These are phyloP conservation scores for Macropodus opercularis DNA, from an alignment of 2,797 vertebrate genomes.

Conservation along the genomic window DNA sequence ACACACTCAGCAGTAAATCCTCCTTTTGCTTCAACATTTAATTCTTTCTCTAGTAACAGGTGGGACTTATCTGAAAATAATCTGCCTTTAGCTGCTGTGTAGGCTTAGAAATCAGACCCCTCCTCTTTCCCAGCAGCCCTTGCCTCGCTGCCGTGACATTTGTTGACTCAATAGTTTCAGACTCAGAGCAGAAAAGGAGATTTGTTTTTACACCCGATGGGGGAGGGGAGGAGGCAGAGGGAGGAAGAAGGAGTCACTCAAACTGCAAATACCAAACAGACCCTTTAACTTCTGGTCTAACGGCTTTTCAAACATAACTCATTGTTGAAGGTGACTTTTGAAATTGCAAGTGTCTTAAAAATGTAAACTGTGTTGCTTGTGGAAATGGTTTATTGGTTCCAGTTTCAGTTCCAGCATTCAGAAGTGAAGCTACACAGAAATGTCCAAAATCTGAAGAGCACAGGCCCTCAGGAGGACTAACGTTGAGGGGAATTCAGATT, in stretches of 20 bases:
- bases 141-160: slow-evolving; percentile 78
- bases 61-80: slow-evolving; percentile 81
- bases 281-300: slow-evolving; percentile 15
- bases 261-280: slow-evolving; percentile 56
- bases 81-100: slow-evolving; percentile 73
- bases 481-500: neutral
- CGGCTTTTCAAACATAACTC: slow-evolving; percentile 17
- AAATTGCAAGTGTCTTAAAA: neutral
- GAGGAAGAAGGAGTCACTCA: slow-evolving; percentile 62
- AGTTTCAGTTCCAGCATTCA: too few species aligned
- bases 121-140: slow-evolving; percentile 69
- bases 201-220: slow-evolving; percentile 81
- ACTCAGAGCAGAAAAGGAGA: slow-evolving; percentile 81
- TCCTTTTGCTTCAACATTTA: slow-evolving; percentile 37
- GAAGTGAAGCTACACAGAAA: neutral
- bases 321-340: slow-evolving; percentile 1
- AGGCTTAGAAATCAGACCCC: slow-evolving; percentile 76
- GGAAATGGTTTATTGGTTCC: neutral
- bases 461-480: neutral
- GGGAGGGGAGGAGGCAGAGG: slow-evolving; percentile 69
- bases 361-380: slow-evolving; percentile 2
- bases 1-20: neutral
- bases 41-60: slow-evolving; percentile 72
- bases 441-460: neutral
- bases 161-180: slow-evolving; percentile 86